Conservation (phyloP, 2,888 invertebrate species). For the Drosophila pseudotakahashii region DNA sequence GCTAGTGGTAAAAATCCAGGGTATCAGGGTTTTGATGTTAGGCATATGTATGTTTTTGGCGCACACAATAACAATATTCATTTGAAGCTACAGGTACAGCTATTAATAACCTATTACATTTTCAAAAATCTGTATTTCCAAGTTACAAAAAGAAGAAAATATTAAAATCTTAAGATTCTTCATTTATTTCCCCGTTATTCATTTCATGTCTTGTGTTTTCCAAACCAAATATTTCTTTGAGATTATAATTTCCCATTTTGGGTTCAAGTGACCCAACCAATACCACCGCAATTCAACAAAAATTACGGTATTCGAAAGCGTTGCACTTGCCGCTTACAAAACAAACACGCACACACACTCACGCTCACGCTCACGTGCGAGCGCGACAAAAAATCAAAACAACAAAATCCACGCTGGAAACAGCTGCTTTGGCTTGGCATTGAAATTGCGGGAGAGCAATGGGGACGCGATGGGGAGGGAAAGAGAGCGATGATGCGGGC, state of each 20-base stretch:
- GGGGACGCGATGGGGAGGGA: neutral
- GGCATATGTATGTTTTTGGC: too few relatives aligned
- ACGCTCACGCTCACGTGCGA: conserved; percentile 11
- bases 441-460: conserved; percentile 54
- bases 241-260: neutral
- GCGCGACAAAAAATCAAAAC: conserved; percentile 35
- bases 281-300: neutral
- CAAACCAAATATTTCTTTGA: too few relatives aligned
- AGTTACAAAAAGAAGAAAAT: too few relatives aligned
- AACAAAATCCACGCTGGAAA: conserved; percentile 38
- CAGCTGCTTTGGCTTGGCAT: conserved; percentile 78
- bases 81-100: too few relatives aligned
- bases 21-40: neutral
- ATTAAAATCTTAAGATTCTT: too few relatives aligned
- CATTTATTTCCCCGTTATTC: too few relatives aligned
- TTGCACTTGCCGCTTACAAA: conserved; percentile 33
- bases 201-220: too few relatives aligned
- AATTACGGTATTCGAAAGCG: conserved; percentile 20
- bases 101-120: too few relatives aligned
- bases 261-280: neutral
- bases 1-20: conserved; percentile 1
- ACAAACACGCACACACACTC: conserved; percentile 20
- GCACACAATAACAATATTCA: too few relatives aligned
- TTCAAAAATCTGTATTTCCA: too few relatives aligned
- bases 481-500: conserved; percentile 24